Evolutionary conservation across 2,888 invertebrate genomes (phyloP).

Genomic region (Papilio elwesi): DNA sequence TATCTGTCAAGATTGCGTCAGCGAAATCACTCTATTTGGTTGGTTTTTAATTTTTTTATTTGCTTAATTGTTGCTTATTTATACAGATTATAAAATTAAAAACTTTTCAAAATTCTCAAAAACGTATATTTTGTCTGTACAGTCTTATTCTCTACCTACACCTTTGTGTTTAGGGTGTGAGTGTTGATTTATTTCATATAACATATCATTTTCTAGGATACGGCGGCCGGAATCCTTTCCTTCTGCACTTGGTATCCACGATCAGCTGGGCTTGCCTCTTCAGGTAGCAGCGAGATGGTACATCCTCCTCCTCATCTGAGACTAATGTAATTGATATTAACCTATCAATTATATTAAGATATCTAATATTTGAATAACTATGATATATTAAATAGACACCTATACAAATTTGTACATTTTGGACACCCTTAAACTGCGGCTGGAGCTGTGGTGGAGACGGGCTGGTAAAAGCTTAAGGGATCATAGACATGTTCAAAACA

Average conservation of each 20-base stretch:
- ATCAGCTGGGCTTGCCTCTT: slow-evolving; percentile 93
- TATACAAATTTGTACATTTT: no score
- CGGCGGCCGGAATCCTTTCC: slow-evolving; percentile 87
- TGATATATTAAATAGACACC: no score
- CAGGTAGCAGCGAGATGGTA: slow-evolving; percentile 90
- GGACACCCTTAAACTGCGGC: no score
- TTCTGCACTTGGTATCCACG: slow-evolving; percentile 91
- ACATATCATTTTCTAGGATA: slow-evolving; percentile 64
- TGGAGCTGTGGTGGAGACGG: no score
- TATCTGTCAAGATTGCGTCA: slow-evolving; percentile 27
- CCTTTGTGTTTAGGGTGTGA: no score
- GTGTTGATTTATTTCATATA: no score
- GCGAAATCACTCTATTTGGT: not conserved
- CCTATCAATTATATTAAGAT: no score
- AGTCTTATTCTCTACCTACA: no score
- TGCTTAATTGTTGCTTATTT: not conserved
- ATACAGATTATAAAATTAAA: not conserved
- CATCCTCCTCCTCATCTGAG: slow-evolving; percentile 93
- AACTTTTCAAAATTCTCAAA: slow-evolving; percentile 2
- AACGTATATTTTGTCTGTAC: no score
- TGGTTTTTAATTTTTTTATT: slow-evolving; percentile 1
- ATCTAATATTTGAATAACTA: no score
- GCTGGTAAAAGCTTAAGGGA: no score
- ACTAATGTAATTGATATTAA: slow-evolving; percentile 59
- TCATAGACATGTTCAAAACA: no score